These are phyloP conservation scores for Lithobius niger DNA, from an alignment of 1,140 invertebrate species.

Conservation along the genomic window DNA sequence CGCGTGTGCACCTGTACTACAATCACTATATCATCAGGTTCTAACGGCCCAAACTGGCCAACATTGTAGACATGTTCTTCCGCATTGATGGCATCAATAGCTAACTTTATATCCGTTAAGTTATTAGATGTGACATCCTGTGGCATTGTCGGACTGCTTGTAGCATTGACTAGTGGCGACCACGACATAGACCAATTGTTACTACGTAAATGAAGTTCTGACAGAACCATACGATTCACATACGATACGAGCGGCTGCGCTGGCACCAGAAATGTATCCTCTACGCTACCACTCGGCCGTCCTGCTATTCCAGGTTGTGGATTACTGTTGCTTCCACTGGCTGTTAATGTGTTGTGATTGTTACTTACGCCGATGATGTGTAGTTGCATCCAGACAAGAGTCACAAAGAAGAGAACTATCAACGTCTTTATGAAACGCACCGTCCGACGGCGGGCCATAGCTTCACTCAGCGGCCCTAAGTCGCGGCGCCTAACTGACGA, in stretches of 20 bases:
- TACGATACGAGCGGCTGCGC: not conserved
- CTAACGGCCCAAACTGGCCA: slow-evolving; percentile 56
- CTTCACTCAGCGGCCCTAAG: too few relatives aligned
- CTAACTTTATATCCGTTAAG: slow-evolving; percentile 48
- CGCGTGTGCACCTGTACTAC: slow-evolving; percentile 83
- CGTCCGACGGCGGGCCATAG: slow-evolving; percentile 23
- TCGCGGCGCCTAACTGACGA: too few relatives aligned
- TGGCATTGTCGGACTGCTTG: too few relatives aligned
- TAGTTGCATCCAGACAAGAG: slow-evolving; percentile 53
- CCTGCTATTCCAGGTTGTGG: not conserved
- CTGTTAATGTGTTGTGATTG: too few relatives aligned
- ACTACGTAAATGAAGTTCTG: not conserved
- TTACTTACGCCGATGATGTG: slow-evolving; percentile 53
- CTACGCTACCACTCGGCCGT: not conserved
- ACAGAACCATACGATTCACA: not conserved
- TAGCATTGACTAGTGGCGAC: too few relatives aligned
- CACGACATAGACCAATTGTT: too few relatives aligned
- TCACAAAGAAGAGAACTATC: slow-evolving; percentile 45
- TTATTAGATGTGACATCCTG: too few relatives aligned
- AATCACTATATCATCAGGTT: slow-evolving; percentile 58
- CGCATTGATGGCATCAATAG: slow-evolving; percentile 48
- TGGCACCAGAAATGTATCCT: not conserved
- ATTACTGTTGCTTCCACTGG: slow-evolving; percentile 1
- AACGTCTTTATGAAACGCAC: slow-evolving; percentile 42
- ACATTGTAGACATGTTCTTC: slow-evolving; percentile 57